Base-by-base conservation (phyloP, 2,888 invertebrate species). In the Apamea monoglypha region DNA sequence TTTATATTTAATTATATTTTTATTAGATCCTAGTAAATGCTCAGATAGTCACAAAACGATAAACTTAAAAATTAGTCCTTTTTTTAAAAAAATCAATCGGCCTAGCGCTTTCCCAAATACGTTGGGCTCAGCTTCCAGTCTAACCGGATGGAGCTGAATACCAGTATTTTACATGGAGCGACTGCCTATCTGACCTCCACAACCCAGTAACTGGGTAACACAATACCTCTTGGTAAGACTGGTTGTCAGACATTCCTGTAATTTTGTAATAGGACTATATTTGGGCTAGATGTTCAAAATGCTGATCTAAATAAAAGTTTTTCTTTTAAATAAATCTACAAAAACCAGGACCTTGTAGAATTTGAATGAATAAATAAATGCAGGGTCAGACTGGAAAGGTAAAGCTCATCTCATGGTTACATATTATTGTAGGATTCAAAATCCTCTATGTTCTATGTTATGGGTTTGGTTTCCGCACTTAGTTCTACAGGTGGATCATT, bases 321-420 rank as follows among this genome's bases (percentile, higher is more conserved):
- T 8, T 47, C 25, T 25, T 18, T 1, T 16, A 36, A 47, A 40
- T 36, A 59, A 59, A 69, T 59, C 29, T 47, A 47, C 14, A 25
- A 25, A 47, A 36, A 53, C 70, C 2, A 61, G 0, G n/a, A 61
- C 40, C 59, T 61, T 78, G 69, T 16, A 25, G 14, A n/a, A 53
- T 53, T 32, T 53, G 1, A 78, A 29, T 69, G 6, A 69, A 47
- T 32, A n/a, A 16, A 40, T 80, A 32, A 29, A 53, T 36, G 7
- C 76, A 76, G 14, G 47, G 80, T 78, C 78, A 80, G 4, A 1
- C 29, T 59, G 67, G 59, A 78, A 78, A 69, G 21, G 7, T 18
- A 36, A 67, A 78, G 69, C 56, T 32, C 47, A 50, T 12, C 4
- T 67, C 53, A 29, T 36, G 79, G 29, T 56, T 67, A 56, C 10